Base-by-base conservation (phyloP, 2,888 invertebrate genomes). In the Leptinotarsa peninsularis region DNA sequence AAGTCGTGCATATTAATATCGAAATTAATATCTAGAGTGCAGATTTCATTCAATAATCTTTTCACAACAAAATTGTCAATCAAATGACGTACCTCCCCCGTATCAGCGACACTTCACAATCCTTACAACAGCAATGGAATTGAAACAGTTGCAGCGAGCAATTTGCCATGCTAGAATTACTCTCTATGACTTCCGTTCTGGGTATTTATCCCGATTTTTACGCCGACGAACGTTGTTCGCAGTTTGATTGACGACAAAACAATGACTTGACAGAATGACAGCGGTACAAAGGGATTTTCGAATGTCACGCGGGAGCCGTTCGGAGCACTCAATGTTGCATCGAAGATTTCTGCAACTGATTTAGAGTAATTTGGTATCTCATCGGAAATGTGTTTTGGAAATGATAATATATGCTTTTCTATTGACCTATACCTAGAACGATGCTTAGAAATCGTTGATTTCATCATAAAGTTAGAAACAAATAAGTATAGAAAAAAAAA, bases 241-340 rank as follows among this genome's bases (percentile, higher is more conserved):
- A 33, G 63, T 58, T 50, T 81, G 82, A 82, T 80, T 82, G 82
- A 82, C 81, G 73, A 58, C 73, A 58, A 77, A 80, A 81, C 81
- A 82, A 81, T 75, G 72, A 72, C 72, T 43, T 75, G 79, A 78
- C 78, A 77, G 77, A 69, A 58, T 74, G 77, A 81, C 81, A 80
- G 75, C 71, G 56, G 43, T 49, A 78, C 78, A 78, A 78, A 73
- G 71, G 43, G 67, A 43, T 60, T 70, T 66, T 43, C 60, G 33
- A 69, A 70, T 70, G 70, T 70, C 43, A 43, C 43, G 43, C 43
- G 43, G 43, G 10, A 43, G 43, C 3, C 10, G 3, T 43, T 43
- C 43, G 43, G 43, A 13, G 43, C 43, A 43, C 43, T 43, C 10
- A 13, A 43, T 43, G 43, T 2, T 10, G 43, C 43, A 43, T 10